phyloP scores from a whole-genome alignment of 2,113 vertebrate genomes.

The Brienomyrus longianalis region DNA sequence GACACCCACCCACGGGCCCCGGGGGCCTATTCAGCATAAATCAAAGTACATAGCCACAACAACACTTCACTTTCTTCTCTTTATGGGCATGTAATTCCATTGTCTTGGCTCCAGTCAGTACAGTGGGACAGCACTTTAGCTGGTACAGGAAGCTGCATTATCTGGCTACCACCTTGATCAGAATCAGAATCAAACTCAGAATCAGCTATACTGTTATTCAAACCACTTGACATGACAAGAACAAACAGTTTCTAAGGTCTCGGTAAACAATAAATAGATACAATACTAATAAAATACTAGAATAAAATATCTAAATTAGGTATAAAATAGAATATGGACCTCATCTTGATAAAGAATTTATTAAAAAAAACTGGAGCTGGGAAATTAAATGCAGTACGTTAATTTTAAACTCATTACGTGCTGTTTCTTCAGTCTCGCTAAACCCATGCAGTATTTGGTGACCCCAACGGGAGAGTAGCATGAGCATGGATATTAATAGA shows the following conservation, averaged over 20 bases:
- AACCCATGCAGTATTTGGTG: neutral
- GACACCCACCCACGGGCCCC: neutral
- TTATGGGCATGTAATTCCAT: slow-evolving; percentile 2
- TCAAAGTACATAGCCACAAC: neutral
- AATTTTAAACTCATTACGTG: neutral
- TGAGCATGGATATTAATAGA: neutral
- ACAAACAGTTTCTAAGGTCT: too few species aligned
- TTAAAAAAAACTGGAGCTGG: neutral
- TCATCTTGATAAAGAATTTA: neutral
- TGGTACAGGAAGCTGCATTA: too few species aligned
- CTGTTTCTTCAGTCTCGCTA: neutral
- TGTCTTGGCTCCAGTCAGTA: neutral
- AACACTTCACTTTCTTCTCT: neutral
- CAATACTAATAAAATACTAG: too few species aligned
- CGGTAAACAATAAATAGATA: too few species aligned
- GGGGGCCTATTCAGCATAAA: neutral
- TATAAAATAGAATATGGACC: neutral
- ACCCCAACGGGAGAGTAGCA: neutral
- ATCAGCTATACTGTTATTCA: too few species aligned
- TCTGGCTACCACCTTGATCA: neutral
- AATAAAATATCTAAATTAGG: too few species aligned
- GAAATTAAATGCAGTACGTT: neutral
- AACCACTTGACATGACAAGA: too few species aligned
- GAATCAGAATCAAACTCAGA: too few species aligned
- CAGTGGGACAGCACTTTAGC: neutral